Evolutionary conservation across 2,113 vertebrate species (phyloP), one percentile per base, ranked within the genome.

Genomic region (Pardalotus punctatus): DNA sequence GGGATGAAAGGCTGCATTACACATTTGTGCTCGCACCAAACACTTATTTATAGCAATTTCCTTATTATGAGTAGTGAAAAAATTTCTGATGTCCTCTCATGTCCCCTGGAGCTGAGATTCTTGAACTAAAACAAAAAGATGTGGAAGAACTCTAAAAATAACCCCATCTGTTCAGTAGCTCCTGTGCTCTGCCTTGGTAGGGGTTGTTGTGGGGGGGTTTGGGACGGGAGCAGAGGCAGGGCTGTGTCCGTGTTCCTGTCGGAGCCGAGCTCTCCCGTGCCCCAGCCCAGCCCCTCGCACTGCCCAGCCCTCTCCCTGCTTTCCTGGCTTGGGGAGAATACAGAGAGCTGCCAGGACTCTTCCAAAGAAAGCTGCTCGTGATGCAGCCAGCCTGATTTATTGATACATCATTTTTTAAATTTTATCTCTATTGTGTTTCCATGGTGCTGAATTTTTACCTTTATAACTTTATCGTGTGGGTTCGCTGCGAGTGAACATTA

Each of bases 381-480:
- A 40, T 47, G 79, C 79, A 69, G 45, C 58, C 74, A 33, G 70
- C 90, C 77, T 72, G 74, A 73, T 90, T 82, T 93, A 89, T 92
- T 84, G 95, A 91, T 73, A 48, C 6, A 45, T 66, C 65, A n/a
- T 67, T 76, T 90, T 69, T 79, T 1, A 43, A 45, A 71, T 91
- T 81, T 87, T n/a, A 45, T 71, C 69, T 82, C 40, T 57, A 88
- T 90, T 77, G 66, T 84, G 95, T 97, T 95, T 94, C 96, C 95
- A 95, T 95, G 92, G 95, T 71, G 84, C 96, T 76, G 81, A 67
- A 57, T 91, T 95, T 86, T 91, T 93, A 74, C 87, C 92, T 97
- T 94, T 86, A 35, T 73, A 85, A 84, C 89, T 94, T 86, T 71
- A 28, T 87, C 7, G 5, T 81, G 61, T 86, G 73, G 40, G 48